A percentile compares a stretch with the other conserved stretches of the same genome.
phyloP scores from a whole-genome alignment of 2,888 invertebrate species.

The Nomada ruficornis region DNA sequence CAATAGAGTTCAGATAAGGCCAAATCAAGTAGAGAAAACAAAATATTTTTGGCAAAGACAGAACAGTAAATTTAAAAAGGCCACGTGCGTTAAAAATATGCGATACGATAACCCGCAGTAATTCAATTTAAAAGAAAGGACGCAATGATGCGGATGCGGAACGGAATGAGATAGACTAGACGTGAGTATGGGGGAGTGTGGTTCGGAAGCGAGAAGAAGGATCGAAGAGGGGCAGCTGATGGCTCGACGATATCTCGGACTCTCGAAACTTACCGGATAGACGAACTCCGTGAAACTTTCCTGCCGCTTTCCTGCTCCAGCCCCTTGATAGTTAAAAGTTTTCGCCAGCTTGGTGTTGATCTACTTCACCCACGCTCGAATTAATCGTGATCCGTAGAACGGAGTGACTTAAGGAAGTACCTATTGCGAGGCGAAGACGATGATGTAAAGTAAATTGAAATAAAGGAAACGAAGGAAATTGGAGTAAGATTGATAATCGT shows the following conservation, averaged over 20 bases:
- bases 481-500: conserved; percentile 42
- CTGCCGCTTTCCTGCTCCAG: conserved; percentile 66
- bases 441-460: conserved; percentile 68
- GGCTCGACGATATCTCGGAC: conserved; percentile 71
- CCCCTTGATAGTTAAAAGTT: conserved; percentile 73
- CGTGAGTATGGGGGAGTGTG: conserved; percentile 6
- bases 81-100: too few relatives aligned
- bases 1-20: too few relatives aligned
- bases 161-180: conserved; percentile 23
- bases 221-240: conserved; percentile 59
- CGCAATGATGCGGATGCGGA: conserved; percentile 32
- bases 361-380: conserved; percentile 71
- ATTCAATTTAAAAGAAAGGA: conserved; percentile 67
- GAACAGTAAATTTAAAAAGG: too few relatives aligned
- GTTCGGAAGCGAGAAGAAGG: conserved; percentile 2
- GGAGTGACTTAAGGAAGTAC: conserved; percentile 65
- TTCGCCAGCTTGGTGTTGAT: conserved; percentile 69
- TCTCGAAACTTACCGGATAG: conserved; percentile 71
- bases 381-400: conserved; percentile 72
- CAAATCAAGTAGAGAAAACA: too few relatives aligned
- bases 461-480: conserved; percentile 36
- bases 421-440: conserved; percentile 65
- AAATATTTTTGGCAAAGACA: too few relatives aligned
- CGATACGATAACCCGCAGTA: conserved; percentile 30
- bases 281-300: conserved; percentile 70